Conservation (phyloP, 1,140 invertebrate species). For the Eueides isabella region DNA sequence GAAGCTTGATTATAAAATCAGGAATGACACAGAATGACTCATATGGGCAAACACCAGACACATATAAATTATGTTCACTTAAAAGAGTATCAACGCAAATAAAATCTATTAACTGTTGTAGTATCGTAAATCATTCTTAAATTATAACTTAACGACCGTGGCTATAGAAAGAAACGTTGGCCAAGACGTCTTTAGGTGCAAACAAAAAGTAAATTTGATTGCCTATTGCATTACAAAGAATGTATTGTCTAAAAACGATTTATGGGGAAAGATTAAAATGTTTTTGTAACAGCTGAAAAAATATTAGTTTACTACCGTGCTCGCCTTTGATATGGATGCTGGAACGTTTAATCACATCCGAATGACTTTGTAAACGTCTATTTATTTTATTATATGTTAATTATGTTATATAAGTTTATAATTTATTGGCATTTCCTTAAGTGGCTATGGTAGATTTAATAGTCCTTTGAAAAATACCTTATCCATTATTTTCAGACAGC, state of each 20-base stretch:
- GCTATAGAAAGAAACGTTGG: constrained; percentile 50
- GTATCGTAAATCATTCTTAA: constrained; percentile 66
- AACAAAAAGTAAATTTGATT: constrained; percentile 61
- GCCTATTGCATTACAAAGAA: constrained; percentile 76
- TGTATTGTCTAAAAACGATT: constrained; percentile 71
- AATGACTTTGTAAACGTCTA: background rate
- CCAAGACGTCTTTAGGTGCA: constrained; percentile 59
- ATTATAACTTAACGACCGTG: constrained; percentile 58
- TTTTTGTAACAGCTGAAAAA: constrained; percentile 56
- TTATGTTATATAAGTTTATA: constrained; percentile 29
- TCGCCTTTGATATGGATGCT: constrained; percentile 11
- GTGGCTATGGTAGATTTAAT: background rate
- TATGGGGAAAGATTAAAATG: constrained; percentile 47
- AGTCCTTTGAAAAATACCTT: background rate
- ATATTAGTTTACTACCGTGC: constrained; percentile 72
- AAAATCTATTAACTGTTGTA: constrained; percentile 58
- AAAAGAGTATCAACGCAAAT: constrained; percentile 55
- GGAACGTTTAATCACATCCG: background rate
- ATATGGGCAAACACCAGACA: constrained; percentile 38
- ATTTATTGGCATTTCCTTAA: constrained; percentile 28
- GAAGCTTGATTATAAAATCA: background rate
- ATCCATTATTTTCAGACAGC: no score
- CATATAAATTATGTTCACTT: constrained; percentile 51
- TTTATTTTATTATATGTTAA: background rate
- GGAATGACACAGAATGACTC: constrained; percentile 24